These are phyloP conservation scores for Sphaerophoria taeniata DNA, from an alignment of 2,888 invertebrate genomes.

Conservation along the genomic window DNA sequence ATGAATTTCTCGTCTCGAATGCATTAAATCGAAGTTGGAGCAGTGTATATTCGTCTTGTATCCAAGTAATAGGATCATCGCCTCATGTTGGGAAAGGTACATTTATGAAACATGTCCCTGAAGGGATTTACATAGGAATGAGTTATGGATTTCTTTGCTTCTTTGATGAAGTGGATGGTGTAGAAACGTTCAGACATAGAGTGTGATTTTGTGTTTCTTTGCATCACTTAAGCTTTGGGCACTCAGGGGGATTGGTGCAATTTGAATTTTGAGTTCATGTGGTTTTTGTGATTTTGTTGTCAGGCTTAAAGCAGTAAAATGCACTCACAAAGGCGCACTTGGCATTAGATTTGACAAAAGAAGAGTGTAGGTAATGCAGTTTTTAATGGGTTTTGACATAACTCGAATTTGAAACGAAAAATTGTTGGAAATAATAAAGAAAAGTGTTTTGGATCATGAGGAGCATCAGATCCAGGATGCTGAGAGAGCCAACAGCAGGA, in stretches of 20 bases:
- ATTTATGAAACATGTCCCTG: constrained; percentile 52
- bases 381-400: too few relatives aligned
- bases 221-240: constrained; percentile 4
- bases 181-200: background rate
- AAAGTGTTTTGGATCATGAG: too few relatives aligned
- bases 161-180: background rate
- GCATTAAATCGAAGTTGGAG: constrained; percentile 14
- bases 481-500: too few relatives aligned
- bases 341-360: background rate
- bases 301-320: constrained; percentile 37
- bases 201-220: background rate
- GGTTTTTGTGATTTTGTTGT: constrained; percentile 16
- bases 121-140: constrained; percentile 57
- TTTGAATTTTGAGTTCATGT: constrained; percentile 27
- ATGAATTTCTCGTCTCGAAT: constrained; percentile 8
- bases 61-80: constrained; percentile 49
- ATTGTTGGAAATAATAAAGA: too few relatives aligned
- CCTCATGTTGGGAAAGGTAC: constrained; percentile 1
- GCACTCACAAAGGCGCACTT: constrained; percentile 34
- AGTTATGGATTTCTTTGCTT: constrained; percentile 54
- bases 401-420: too few relatives aligned
- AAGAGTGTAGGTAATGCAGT: too few relatives aligned
- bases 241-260: constrained; percentile 35
- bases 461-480: too few relatives aligned
- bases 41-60: constrained; percentile 32